phyloP scores from a whole-genome alignment of 1,140 invertebrate genomes.

The Drosophila santomea region DNA sequence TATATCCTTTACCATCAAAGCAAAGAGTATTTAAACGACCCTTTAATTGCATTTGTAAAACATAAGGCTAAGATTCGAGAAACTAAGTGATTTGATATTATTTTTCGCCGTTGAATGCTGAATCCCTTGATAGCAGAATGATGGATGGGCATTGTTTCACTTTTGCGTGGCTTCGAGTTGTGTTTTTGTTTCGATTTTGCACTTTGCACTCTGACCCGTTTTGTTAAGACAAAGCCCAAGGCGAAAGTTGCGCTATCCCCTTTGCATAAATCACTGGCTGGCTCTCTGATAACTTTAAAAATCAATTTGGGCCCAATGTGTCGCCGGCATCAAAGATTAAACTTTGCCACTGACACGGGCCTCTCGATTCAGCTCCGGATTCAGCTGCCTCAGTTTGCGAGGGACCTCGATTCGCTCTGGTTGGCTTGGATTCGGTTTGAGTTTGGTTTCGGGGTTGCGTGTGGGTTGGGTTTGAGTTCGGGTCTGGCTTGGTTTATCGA shows the following conservation, averaged over 20 bases:
- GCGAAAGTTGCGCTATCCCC: constrained; percentile 36
- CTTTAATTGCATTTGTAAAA: too few species aligned
- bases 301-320: constrained; percentile 56
- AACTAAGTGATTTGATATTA: not conserved
- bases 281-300: constrained; percentile 51
- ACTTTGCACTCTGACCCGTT: constrained; percentile 45
- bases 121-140: constrained; percentile 31
- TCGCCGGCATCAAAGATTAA: constrained; percentile 53
- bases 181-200: constrained; percentile 55
- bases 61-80: too few species aligned
- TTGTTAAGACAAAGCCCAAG: constrained; percentile 27
- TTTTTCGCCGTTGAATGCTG: constrained; percentile 10
- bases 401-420: constrained; percentile 31
- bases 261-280: constrained; percentile 53
- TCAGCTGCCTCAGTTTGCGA: constrained; percentile 32
- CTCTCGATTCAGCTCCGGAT: not conserved
- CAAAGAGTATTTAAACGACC: too few species aligned
- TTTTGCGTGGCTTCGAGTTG: constrained; percentile 18
- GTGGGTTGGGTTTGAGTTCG: not conserved
- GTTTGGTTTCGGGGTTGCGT: not conserved
- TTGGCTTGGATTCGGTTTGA: not conserved
- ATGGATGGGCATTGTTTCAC: constrained; percentile 49
- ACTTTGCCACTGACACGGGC: constrained; percentile 41
- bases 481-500: constrained; percentile 45
- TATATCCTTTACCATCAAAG: too few species aligned